Base-by-base conservation (phyloP, 1,140 invertebrate species). In the Polypedilum pembai region DNA sequence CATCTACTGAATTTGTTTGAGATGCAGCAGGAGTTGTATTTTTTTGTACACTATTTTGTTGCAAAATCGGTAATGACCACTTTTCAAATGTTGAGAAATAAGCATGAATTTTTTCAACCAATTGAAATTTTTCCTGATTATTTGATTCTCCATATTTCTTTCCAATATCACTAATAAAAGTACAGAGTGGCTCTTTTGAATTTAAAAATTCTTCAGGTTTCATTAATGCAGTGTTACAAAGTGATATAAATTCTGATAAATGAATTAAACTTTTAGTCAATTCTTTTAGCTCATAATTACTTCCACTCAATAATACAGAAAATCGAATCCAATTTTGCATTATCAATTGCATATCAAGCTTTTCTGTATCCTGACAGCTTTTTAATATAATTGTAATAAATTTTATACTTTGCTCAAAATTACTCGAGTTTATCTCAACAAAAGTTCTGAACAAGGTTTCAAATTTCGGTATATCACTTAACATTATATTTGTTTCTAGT, bases 11-110 rank as follows among this genome's bases (percentile, higher is more conserved):
- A 20, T 18, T 18, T 18, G 15, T 20, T 18, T 8, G 17, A 20
- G 65, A n/a, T 20, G n/a, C n/a, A n/a, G n/a, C n/a, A n/a, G 3
- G 65, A n/a, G 17, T 10, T 8, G 65, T 21, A 33, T 5, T 33
- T 33, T 8, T n/a, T 20, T 20, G 65, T 1, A 4, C 15, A n/a
- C 45, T 56, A 12, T 56, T 76, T 76, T 8, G 76, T 41, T 4
- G 80, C 77, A 18, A 75, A 18, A 18, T 18, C 3, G 65, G 65
- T 3, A 69, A 18, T 69, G 65, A 17, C 81, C 81, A 82, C 18
- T 78, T 76, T 73, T 82, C 81, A n/a, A 82, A 82, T 72, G 77
- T 77, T 0, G 75, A 69, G 0, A 82, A 76, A 74, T 80, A 81
- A 7, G 76, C 74, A 73, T 82, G 79, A 41, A 82, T 76, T 24